Evolutionary conservation across 2,888 invertebrate genomes (phyloP), one percentile per base, ranked within the genome.

Genomic region (Ashinkailepas kermadecensis): DNA sequence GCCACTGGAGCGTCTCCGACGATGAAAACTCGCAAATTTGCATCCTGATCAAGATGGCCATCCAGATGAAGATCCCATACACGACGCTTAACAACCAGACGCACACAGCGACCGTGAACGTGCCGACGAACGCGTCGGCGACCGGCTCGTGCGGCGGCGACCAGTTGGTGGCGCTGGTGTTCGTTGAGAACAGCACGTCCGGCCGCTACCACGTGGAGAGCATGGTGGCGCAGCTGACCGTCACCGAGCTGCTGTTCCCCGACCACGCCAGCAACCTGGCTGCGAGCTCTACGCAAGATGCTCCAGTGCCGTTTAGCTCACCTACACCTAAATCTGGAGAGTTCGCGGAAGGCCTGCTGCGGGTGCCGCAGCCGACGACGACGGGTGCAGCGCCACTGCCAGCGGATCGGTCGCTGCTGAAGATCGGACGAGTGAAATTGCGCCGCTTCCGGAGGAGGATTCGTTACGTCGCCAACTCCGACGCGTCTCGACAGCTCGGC

Each of bases 1-100:
- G 23, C 82, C 80, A 2, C 39, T 84, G 79, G 84, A 84, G 57
- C 82, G 82, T 81, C 23, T 39, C 39, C 15, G 39, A 70, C 39
- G 70, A 39, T 15, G 15, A 25, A 7, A 15, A 15, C 25, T 15
- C 23, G 11, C 11, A 23, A 13, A 70, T 70, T 39, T 70, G 70
- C 39, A 15, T 70, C 39, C 39, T 70, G 70, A 39, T 39, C 15
- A 9, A 70, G 70, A 70, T 70, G 70, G 70, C 70, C 39, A 13
- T 15, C 15, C 70, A 70, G 70, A 70, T 70, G 70, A 70, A 70
- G 70, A 15, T 70, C 70, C 70, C 70, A 11, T 70, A 70, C 70
- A 25, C 13, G 70, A 13, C 39, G 10, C 15, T 39, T 2, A 39
- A 2, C 70, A 70, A 70, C 70, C 23, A 70, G 70, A 39, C 39